These are phyloP conservation scores for Rhopilema esculentum DNA, from an alignment of 30 jellyfish, hydroid and myxozoan genomes.

Conservation along the genomic window DNA sequence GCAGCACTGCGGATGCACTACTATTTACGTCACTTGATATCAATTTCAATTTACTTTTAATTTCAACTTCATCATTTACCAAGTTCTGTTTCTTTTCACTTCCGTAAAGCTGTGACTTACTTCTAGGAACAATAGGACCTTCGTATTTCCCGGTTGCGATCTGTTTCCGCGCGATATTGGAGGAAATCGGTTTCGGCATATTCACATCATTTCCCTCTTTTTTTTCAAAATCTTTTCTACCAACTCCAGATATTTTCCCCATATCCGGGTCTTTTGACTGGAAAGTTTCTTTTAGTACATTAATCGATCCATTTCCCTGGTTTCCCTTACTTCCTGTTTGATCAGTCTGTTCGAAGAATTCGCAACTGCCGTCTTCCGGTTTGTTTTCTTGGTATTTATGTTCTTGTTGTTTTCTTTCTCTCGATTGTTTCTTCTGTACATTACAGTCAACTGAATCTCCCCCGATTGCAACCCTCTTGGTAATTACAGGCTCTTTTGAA, in stretches of 20 bases:
- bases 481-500: conserved; percentile 9
- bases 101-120: background rate
- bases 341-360: background rate
- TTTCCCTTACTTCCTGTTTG: background rate
- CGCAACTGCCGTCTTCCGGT: background rate
- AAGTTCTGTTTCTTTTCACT: background rate
- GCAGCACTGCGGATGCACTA: background rate
- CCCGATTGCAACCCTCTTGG: conserved; percentile 16
- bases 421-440: conserved; percentile 23
- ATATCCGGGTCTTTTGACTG: background rate
- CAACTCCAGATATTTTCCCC: background rate
- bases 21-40: background rate
- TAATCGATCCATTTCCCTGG: background rate
- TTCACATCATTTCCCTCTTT: background rate
- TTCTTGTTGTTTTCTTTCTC: background rate
- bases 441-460: conserved; percentile 27
- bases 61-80: background rate
- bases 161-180: background rate
- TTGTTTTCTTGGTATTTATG: background rate
- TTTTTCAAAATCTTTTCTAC: too few relatives aligned
- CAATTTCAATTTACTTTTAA: background rate
- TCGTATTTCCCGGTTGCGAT: background rate
- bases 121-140: background rate
- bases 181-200: background rate
- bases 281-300: background rate